These are phyloP conservation scores for Meloidogyne hapla DNA, from an alignment of 1,140 invertebrate species.

Conservation along the genomic window DNA sequence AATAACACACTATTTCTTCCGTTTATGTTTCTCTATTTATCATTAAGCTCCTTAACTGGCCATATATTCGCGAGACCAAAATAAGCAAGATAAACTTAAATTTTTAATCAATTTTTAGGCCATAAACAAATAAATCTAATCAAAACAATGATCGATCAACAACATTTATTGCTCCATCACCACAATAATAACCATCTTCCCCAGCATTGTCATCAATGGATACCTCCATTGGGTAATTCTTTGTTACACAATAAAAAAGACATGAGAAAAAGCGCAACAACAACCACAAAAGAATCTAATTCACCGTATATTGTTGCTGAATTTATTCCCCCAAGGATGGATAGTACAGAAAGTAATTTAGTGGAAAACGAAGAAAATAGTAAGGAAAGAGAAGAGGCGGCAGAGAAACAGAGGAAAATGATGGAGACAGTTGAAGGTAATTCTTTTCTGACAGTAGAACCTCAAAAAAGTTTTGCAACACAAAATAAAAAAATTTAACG, in stretches of 20 bases:
- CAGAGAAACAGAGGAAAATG: not conserved
- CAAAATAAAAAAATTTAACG: not conserved
- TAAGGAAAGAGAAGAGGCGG: not conserved
- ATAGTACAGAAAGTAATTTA: not conserved
- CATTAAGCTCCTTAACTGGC: too few relatives aligned
- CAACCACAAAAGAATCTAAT: not conserved
- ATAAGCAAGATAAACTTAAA: too few relatives aligned
- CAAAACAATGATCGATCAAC: not conserved
- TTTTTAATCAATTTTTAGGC: too few relatives aligned
- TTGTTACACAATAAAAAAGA: conserved; percentile 1
- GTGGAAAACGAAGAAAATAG: not conserved
- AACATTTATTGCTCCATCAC: not conserved
- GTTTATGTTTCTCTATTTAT: too few relatives aligned
- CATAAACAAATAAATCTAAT: too few relatives aligned
- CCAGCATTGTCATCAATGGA: not conserved
- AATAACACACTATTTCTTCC: too few relatives aligned
- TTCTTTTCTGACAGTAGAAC: not conserved
- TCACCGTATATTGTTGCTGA: not conserved
- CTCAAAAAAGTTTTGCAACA: not conserved
- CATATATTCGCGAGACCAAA: too few relatives aligned
- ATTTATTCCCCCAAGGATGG: not conserved
- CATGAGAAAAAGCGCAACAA: not conserved
- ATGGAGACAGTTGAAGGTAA: not conserved
- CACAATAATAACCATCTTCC: not conserved
- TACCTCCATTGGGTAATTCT: not conserved